Percentiles rank a stretch among this genome's conserved stretches.
Conservation (phyloP, 2,113 vertebrate genomes). For the Labeo rohita region DNA sequence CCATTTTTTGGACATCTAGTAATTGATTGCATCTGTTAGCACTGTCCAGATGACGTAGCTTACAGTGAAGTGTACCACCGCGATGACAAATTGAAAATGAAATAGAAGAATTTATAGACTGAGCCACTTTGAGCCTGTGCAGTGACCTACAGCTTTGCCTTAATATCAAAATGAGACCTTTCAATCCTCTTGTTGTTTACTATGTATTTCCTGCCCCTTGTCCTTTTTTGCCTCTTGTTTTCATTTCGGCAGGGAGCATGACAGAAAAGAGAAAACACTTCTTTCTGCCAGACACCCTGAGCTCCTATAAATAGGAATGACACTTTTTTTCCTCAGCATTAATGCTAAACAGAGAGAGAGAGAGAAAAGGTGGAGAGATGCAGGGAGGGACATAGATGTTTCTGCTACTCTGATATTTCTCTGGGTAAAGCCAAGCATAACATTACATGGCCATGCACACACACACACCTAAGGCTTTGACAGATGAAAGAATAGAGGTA, state of each 20-base stretch:
- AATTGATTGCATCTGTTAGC: conserved; percentile 19
- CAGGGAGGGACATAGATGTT: not conserved
- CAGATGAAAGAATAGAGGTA: conserved; percentile 47
- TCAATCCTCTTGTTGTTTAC: conserved; percentile 1
- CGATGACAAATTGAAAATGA: not conserved
- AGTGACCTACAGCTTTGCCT: not conserved
- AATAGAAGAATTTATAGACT: not conserved
- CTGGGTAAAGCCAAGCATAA: not conserved
- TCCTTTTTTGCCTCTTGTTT: conserved; percentile 34
- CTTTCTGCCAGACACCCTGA: conserved; percentile 26
- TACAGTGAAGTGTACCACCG: not conserved
- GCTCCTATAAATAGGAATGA: conserved; percentile 38
- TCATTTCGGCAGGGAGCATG: conserved; percentile 47
- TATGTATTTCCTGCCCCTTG: not conserved
- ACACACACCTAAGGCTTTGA: conserved; percentile 38
- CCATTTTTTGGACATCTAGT: not conserved
- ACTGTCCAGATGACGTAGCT: not conserved
- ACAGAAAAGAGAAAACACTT: conserved; percentile 25
- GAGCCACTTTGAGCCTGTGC: not conserved
- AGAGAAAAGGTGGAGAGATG: not conserved
- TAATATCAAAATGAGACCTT: conserved; percentile 13
- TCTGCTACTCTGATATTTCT: not conserved
- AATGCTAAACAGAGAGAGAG: conserved; percentile 18
- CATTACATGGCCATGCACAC: conserved; percentile 3
- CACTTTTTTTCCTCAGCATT: conserved; percentile 38